Percentiles rank a stretch among this genome's conserved stretches.
Evolutionary conservation across 2,888 invertebrate genomes (phyloP).

Genomic region (Odontocolon sp.): DNA sequence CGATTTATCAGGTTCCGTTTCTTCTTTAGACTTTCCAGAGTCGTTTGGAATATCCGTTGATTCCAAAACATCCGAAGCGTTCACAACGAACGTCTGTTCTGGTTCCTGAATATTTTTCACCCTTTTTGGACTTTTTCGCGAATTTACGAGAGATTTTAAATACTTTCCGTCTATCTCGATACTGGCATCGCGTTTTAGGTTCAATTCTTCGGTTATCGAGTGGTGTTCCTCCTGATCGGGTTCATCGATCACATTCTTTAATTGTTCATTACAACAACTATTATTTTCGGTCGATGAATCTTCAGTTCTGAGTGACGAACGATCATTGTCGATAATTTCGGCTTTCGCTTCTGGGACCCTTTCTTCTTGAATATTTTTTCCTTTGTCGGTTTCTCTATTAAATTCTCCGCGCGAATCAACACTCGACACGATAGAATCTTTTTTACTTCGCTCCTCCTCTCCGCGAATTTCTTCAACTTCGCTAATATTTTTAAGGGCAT

Average conservation of each 20-base stretch:
- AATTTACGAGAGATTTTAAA: conserved; percentile 75
- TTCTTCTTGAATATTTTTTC: too few species aligned
- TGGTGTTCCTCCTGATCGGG: conserved; percentile 12
- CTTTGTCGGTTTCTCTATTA: neutral
- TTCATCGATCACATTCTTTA: neutral
- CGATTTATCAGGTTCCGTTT: conserved; percentile 14
- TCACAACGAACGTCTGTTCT: conserved; percentile 9
- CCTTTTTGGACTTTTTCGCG: conserved; percentile 74
- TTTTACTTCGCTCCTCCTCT: neutral
- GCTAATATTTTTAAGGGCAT: neutral
- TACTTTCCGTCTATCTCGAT: conserved; percentile 78
- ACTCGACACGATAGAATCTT: neutral
- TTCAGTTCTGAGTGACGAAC: too few species aligned
- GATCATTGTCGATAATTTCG: too few species aligned
- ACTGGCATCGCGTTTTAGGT: conserved; percentile 56
- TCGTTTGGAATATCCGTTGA: conserved; percentile 26
- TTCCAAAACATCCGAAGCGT: neutral
- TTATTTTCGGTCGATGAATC: neutral
- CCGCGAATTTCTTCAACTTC: neutral
- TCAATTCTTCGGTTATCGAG: conserved; percentile 20
- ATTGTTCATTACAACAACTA: neutral
- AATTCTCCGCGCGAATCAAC: neutral
- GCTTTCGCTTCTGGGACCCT: too few species aligned
- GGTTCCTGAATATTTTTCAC: conserved; percentile 61
- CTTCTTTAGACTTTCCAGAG: conserved; percentile 30